phyloP scores from a whole-genome alignment of 2,888 invertebrate genomes.

The Scaptomyza flava region DNA sequence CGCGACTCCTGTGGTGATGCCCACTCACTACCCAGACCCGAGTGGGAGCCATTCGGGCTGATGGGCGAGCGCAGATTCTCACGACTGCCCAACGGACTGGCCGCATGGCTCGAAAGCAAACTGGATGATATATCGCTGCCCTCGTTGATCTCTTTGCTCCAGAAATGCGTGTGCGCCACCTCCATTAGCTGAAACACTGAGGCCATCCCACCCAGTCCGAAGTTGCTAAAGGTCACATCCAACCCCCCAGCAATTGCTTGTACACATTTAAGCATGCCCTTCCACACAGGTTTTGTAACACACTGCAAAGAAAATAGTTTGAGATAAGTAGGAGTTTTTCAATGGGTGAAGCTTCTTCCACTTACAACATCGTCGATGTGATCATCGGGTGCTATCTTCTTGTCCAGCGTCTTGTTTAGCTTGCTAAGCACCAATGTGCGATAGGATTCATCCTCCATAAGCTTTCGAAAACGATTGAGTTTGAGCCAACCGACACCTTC shows the following conservation, averaged over 20 bases:
- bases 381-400: slow-evolving; percentile 97
- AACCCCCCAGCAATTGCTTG: slow-evolving; percentile 95
- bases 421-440: slow-evolving; percentile 97
- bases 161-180: slow-evolving; percentile 99
- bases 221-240: slow-evolving; percentile 95
- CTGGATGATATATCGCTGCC: slow-evolving; percentile 85
- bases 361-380: slow-evolving; percentile 98
- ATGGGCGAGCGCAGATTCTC: slow-evolving; percentile 89
- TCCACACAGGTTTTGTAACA: slow-evolving; percentile 95
- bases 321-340: neutral
- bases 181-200: slow-evolving; percentile 98
- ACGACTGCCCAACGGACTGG: slow-evolving; percentile 87
- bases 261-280: slow-evolving; percentile 97
- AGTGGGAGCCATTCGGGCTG: slow-evolving; percentile 84
- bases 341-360: slow-evolving; percentile 42
- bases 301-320: slow-evolving; percentile 85
- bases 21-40: slow-evolving; percentile 84
- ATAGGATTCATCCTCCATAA: slow-evolving; percentile 99
- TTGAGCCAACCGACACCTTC: slow-evolving; percentile 96
- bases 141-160: slow-evolving; percentile 93
- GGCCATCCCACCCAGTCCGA: slow-evolving; percentile 98
- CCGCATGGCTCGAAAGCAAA: slow-evolving; percentile 83
- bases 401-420: slow-evolving; percentile 96
- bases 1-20: slow-evolving; percentile 88
- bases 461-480: slow-evolving; percentile 94